A percentile compares a stretch with the other conserved stretches of the same genome.
phyloP scores from a whole-genome alignment of 2,797 vertebrate genomes.

The Macrochelys suwanniensis region DNA sequence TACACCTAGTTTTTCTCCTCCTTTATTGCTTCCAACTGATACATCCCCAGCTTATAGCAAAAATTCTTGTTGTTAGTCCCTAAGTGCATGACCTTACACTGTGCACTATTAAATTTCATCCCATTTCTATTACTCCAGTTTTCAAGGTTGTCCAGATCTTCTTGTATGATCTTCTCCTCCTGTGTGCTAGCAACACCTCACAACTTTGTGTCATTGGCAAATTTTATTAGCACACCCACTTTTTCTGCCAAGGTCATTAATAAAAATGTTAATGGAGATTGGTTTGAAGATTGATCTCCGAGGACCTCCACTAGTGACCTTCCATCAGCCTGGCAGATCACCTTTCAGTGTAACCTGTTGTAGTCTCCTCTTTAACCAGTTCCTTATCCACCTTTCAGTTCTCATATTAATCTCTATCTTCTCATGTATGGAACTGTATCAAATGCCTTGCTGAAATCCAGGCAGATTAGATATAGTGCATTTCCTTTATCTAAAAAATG shows the following conservation, averaged over 20 bases:
- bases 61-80: background rate
- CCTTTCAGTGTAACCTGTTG: too few relatives aligned
- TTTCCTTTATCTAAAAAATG: background rate
- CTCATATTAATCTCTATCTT: background rate
- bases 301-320: background rate
- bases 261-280: background rate
- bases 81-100: background rate
- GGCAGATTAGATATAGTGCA: background rate
- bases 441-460: background rate
- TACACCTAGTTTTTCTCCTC: too few relatives aligned
- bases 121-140: background rate
- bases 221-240: background rate
- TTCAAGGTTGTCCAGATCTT: background rate
- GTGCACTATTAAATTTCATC: background rate
- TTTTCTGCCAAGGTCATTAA: background rate
- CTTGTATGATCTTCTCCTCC: background rate
- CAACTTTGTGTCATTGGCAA: background rate
- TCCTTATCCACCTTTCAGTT: background rate
- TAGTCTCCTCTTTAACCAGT: background rate
- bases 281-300: background rate
- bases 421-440: background rate
- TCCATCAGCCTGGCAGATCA: too few relatives aligned
- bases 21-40: background rate
- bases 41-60: background rate
- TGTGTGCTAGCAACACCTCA: background rate